These are phyloP conservation scores for Harpagoxenus sublaevis DNA, from an alignment of 2,888 invertebrate species.

Conservation along the genomic window DNA sequence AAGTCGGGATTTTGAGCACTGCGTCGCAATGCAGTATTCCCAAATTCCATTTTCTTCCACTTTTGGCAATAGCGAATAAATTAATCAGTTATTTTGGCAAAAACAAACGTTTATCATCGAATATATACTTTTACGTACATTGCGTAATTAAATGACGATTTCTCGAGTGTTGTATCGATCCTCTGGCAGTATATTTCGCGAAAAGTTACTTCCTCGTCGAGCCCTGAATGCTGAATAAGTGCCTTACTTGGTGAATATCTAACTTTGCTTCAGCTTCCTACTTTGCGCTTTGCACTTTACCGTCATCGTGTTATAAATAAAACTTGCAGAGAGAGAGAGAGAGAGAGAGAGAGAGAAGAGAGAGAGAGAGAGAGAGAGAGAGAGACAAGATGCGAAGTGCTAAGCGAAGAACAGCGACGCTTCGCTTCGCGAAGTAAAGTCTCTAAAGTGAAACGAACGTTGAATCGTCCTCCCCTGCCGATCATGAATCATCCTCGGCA, in stretches of 20 bases:
- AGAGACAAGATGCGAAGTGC: slow-evolving; percentile 3
- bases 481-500: slow-evolving; percentile 49
- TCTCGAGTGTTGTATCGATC: slow-evolving; percentile 12
- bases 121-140: no score
- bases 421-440: background rate
- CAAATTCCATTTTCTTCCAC: background rate
- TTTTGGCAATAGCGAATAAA: background rate
- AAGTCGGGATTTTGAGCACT: background rate
- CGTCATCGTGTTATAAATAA: slow-evolving; percentile 46
- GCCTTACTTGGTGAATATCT: slow-evolving; percentile 12
- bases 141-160: slow-evolving; percentile 7
- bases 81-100: no score
- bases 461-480: background rate
- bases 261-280: slow-evolving; percentile 26
- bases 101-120: background rate
- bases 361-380: slow-evolving; percentile 11
- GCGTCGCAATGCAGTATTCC: slow-evolving; percentile 16
- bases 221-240: slow-evolving; percentile 31
- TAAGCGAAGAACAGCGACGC: background rate
- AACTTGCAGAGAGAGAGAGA: slow-evolving; percentile 17
- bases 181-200: background rate
- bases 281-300: slow-evolving; percentile 37
- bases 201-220: slow-evolving; percentile 23
- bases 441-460: background rate
- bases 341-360: slow-evolving; percentile 16